Conservation (phyloP, 2,888 invertebrate species). For the Pegoplata infirma region DNA sequence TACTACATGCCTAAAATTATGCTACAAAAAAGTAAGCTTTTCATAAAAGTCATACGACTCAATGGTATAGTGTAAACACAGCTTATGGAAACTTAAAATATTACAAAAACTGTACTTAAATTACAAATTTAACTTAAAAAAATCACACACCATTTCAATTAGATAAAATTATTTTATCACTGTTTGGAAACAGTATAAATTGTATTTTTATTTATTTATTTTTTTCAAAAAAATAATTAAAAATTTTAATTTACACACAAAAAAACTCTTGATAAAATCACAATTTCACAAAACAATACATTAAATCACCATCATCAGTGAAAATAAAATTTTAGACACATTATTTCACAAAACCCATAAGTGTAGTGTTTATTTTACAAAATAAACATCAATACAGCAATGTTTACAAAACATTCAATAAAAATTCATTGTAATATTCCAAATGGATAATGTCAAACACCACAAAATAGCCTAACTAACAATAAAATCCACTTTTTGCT, state of each 20-base stretch:
- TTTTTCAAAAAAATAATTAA: too few relatives aligned
- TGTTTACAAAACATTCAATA: constrained; percentile 4
- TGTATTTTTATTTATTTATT: too few relatives aligned
- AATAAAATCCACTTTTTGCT: constrained; percentile 8
- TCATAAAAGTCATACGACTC: too few relatives aligned
- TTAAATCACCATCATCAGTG: neutral
- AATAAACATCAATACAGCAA: constrained; percentile 37
- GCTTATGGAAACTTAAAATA: too few relatives aligned
- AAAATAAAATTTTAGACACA: constrained; percentile 9
- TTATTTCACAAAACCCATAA: constrained; percentile 8
- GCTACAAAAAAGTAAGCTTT: too few relatives aligned
- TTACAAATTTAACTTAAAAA: too few relatives aligned
- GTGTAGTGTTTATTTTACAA: constrained; percentile 28
- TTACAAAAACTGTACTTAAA: too few relatives aligned
- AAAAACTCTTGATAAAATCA: neutral
- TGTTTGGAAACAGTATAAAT: too few relatives aligned
- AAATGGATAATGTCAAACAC: neutral
- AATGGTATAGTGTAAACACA: too few relatives aligned
- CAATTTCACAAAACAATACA: neutral
- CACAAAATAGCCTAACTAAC: constrained; percentile 8
- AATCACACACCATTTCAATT: too few relatives aligned
- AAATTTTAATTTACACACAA: neutral
- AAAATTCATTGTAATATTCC: constrained; percentile 11
- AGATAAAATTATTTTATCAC: too few relatives aligned
- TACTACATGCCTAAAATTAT: too few relatives aligned